Percentiles rank a stretch among this genome's conserved stretches.
Evolutionary conservation across 2,113 vertebrate genomes (phyloP).

Genomic region (Seriola rivoliana): DNA sequence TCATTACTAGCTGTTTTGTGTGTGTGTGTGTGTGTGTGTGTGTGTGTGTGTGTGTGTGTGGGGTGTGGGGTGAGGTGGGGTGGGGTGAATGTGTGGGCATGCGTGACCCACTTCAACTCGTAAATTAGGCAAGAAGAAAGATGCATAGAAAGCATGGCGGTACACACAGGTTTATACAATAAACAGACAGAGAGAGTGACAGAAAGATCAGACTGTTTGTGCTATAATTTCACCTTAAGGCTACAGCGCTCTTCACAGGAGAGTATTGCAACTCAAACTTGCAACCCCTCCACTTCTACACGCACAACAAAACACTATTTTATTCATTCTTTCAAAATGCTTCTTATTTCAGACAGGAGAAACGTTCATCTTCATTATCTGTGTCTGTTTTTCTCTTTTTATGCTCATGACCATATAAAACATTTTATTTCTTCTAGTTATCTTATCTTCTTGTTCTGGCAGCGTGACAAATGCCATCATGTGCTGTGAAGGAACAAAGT

Average conservation of each 20-base stretch:
- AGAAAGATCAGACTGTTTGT: not conserved
- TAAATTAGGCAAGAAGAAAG: not conserved
- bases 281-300: not conserved
- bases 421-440: not conserved
- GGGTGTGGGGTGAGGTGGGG: not conserved
- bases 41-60: not conserved
- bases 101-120: conserved; percentile 14
- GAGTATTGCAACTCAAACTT: not conserved
- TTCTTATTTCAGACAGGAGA: not conserved
- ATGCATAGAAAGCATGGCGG: not conserved
- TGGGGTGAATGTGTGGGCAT: not conserved
- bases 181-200: not conserved
- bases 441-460: too few species aligned
- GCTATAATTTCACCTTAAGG: conserved; percentile 2
- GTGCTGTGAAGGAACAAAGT: not conserved
- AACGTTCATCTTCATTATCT: not conserved
- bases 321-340: not conserved
- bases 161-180: not conserved
- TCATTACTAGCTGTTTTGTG: conserved; percentile 14
- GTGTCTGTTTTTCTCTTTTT: too few species aligned
- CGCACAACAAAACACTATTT: not conserved
- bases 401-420: not conserved
- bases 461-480: too few species aligned
- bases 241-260: not conserved
- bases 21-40: not conserved